A percentile compares a stretch with the other conserved stretches of the same genome.
Evolutionary conservation across 2,113 vertebrate genomes (phyloP).

Genomic region (Odocoileus hemionus): DNA sequence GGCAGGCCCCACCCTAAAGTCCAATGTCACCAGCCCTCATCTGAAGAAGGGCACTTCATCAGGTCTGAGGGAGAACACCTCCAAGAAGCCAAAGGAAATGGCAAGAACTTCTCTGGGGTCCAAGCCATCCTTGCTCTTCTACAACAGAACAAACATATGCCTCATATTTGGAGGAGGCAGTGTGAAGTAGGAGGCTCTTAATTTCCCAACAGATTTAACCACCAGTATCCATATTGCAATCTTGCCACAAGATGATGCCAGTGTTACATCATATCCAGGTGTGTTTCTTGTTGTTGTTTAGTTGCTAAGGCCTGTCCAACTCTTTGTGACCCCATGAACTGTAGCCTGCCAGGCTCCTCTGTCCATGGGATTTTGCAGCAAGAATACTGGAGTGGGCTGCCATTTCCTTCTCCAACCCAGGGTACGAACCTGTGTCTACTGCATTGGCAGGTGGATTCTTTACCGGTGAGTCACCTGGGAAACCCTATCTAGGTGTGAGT

Average conservation of each 20-base stretch:
- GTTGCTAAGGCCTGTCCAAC: not conserved
- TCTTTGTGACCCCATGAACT: not conserved
- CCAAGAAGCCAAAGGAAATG: not conserved
- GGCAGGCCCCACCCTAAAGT: not conserved
- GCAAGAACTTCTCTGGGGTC: not conserved
- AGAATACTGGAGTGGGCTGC: not conserved
- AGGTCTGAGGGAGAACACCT: not conserved
- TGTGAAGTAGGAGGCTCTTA: not conserved
- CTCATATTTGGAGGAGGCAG: not conserved
- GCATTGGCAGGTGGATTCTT: not conserved
- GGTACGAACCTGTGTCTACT: rapidly evolving
- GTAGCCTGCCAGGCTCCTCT: not conserved
- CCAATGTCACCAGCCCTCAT: not conserved
- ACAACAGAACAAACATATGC: not conserved
- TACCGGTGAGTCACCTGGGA: not conserved
- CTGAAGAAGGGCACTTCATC: not conserved
- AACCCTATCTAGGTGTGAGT: not conserved
- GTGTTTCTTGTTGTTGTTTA: not conserved
- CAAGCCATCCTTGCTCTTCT: not conserved
- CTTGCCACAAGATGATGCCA: not conserved
- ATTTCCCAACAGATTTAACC: not conserved
- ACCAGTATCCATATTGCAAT: no score
- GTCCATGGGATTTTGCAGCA: not conserved
- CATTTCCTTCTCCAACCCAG: not conserved
- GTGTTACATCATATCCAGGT: not conserved